These are phyloP conservation scores for Patella depressa DNA, from an alignment of 2,888 invertebrate genomes.

Conservation along the genomic window DNA sequence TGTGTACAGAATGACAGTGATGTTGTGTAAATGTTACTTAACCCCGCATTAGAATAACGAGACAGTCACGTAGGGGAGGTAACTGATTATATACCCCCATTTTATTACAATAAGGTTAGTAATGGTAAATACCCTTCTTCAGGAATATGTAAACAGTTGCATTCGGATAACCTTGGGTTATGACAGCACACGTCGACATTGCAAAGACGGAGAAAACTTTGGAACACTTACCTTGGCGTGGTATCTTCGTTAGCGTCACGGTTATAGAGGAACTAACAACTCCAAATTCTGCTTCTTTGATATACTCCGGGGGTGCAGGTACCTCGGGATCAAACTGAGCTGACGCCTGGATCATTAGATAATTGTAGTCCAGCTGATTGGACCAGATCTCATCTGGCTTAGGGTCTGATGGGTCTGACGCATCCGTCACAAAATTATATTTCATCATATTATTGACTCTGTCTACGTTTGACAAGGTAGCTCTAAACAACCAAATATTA, in stretches of 20 bases:
- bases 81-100: neutral
- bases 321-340: slow-evolving; percentile 2
- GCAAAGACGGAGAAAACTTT: neutral
- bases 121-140: too few species aligned
- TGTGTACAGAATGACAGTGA: too few species aligned
- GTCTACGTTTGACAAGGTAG: neutral
- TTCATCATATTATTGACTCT: neutral
- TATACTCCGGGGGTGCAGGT: neutral
- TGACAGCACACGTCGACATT: too few species aligned
- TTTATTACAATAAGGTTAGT: too few species aligned
- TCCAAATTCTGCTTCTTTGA: slow-evolving; percentile 4
- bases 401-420: neutral
- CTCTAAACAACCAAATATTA: neutral
- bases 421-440: neutral
- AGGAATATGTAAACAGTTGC: too few species aligned
- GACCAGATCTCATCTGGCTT: neutral
- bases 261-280: neutral
- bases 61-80: neutral
- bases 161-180: too few species aligned
- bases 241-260: slow-evolving; percentile 1
- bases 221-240: neutral
- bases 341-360: neutral
- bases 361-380: neutral
- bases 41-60: neutral
- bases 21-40: too few species aligned